Base-by-base conservation (phyloP, 2,888 invertebrate species). In the Plebejus argus region DNA sequence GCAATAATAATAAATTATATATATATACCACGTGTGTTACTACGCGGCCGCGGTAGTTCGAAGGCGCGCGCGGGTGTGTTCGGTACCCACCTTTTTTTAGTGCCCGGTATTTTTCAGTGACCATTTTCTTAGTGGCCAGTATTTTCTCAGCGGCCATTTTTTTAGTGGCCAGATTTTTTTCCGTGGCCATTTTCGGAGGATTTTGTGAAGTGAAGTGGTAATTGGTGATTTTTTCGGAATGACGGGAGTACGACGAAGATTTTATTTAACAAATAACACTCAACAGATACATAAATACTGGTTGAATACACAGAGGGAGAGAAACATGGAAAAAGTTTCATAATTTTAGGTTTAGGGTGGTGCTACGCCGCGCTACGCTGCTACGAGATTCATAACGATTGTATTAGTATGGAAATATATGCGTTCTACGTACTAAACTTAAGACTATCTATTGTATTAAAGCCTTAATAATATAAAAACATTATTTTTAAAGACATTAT, bases 1-100 rank as follows among this genome's bases (percentile, higher is more conserved):
- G 88, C 89, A 89, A 90, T 90, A 90, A 90, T 89, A 88, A 86
- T 86, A 86, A 86, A 87, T 90, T 89, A 88, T 90, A 88, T 88
- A 88, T 88, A 88, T 86, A 89, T 89, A 89, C 82, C 82, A 83
- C 81, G 85, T 84, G 83, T 81, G 84, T 84, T 86, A 83, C 83
- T 82, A 82, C 83, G 85, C 81, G 81, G 77, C 78, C 56, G 79
- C 81, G 83, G 86, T 91, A 92, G 92, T 92, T 88, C 84, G 77
- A 81, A 83, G 82, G 81, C 86, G 89, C 86, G 89, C 90, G 86
- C 82, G 84, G 83, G 80, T 80, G 87, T 79, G 91, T 83, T 83
- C 89, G 90, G 92, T 87, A 82, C 88, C 83, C 85, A 66, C 66
- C 66, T 66, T 66, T 86, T 45, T 53, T 53, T 53, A 49, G 18